Evolutionary conservation across 1,140 invertebrate genomes (phyloP), one percentile per base, ranked within the genome.

Genomic region (Chelonus insularis): DNA sequence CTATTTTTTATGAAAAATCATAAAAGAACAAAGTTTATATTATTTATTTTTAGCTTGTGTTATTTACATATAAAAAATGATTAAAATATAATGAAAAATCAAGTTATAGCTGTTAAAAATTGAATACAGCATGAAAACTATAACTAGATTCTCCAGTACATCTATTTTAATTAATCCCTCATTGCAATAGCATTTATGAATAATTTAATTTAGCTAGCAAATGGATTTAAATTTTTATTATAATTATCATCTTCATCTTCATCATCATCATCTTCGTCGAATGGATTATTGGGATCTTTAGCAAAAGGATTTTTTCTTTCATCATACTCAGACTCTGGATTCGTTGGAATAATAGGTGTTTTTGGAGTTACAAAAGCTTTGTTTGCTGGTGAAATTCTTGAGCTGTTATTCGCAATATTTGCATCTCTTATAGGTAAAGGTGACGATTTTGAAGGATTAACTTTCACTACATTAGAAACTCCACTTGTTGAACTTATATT

Each of bases 191-290:
- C 7, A 39, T 55, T 11, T 36, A 34, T 11, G 36, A 50, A 56
- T 48, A 55, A 47, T 5, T 43, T 37, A 3, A 9, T 70, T 79
- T 73, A 80, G 61, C 70, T 76, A 20, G 64, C 74, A 69, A 89
- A 90, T 11, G 87, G 87, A 75, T 89, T 89, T 12, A 87, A 70
- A 71, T 87, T 88, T 67, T 86, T 87, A 68, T 88, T 86, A 70
- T 88, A 88, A 72, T 81, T 72, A 58, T 83, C 81, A 39, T 78
- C 75, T 7, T 73, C 39, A 72, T 84, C 82, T 67, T 85, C 84
- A 68, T 74, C 68, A 55, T 74, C 69, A 20, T 77, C 74, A 43
- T 79, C 74, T 34, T 75, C 68, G 16, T 73, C 70, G 56, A 83
- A 79, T 3, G 81, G 76, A 74, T 81, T 84, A 36, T 83, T 79